phyloP scores from a whole-genome alignment of 37 sponge, comb jelly and placozoan species.

The Beroe ovata region DNA sequence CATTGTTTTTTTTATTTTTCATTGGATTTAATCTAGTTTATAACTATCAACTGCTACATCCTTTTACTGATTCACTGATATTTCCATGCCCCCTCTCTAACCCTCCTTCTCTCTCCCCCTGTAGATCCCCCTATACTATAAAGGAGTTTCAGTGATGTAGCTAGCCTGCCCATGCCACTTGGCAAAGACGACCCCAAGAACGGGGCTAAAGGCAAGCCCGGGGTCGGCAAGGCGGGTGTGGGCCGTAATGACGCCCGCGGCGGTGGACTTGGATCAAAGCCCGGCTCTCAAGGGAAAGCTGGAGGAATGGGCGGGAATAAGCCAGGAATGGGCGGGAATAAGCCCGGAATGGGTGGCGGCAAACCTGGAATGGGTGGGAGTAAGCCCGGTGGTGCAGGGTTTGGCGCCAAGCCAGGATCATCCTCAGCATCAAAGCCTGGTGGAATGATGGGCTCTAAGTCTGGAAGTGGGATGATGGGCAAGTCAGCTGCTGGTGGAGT shows the following conservation, averaged over 20 bases:
- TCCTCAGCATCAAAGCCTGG: conserved; percentile 3
- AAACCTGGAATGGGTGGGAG: background rate
- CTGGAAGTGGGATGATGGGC: background rate
- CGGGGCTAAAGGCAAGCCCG: conserved; percentile 4
- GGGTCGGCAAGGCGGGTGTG: background rate
- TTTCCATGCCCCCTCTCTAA: too few relatives aligned
- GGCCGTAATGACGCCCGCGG: background rate
- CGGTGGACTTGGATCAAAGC: conserved; percentile 26
- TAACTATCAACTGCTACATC: too few relatives aligned
- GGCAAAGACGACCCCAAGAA: background rate
- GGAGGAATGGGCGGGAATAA: background rate
- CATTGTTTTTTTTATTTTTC: too few relatives aligned
- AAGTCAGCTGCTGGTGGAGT: background rate
- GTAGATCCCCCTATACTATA: too few relatives aligned
- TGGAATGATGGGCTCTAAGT: background rate
- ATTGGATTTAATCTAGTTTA: too few relatives aligned
- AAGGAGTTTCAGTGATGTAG: background rate
- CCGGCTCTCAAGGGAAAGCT: background rate
- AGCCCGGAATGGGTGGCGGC: background rate
- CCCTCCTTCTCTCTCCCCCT: background rate
- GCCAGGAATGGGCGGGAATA: conserved; percentile 12
- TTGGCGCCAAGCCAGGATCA: conserved; percentile 9
- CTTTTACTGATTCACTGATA: too few relatives aligned
- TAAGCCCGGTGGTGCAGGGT: background rate
- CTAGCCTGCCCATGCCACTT: background rate